phyloP scores from a whole-genome alignment of 2,113 vertebrate species.

The Mellivora capensis region DNA sequence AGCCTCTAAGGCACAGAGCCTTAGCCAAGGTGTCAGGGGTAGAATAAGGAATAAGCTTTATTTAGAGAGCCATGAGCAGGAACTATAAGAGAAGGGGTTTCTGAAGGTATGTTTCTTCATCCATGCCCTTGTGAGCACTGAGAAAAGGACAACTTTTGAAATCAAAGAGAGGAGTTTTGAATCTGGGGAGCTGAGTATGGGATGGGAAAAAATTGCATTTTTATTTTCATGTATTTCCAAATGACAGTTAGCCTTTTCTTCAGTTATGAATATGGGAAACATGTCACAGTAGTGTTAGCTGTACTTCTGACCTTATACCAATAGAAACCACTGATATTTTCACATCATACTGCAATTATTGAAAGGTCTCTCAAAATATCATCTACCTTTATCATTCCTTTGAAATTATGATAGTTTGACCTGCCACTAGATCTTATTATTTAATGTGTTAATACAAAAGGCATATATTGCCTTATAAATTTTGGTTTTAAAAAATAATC shows the following conservation, averaged over 20 bases:
- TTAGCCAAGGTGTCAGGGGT: background rate
- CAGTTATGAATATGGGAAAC: background rate
- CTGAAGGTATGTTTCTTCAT: background rate
- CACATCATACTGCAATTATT: background rate
- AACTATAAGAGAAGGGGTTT: background rate
- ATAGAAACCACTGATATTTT: background rate
- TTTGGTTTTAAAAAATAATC: background rate
- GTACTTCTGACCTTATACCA: background rate
- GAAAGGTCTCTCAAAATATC: background rate
- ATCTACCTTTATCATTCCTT: background rate
- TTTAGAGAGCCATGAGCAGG: background rate
- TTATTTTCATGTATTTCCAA: background rate
- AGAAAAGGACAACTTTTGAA: constrained; percentile 9
- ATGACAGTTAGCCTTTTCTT: background rate
- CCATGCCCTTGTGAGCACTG: background rate
- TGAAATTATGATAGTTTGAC: background rate
- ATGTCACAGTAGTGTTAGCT: background rate
- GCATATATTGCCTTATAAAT: background rate
- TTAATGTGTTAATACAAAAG: background rate
- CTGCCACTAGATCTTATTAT: background rate
- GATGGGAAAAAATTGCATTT: background rate
- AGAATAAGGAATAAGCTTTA: background rate
- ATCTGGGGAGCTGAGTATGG: background rate
- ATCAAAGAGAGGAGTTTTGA: background rate
- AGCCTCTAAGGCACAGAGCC: too few species aligned